Percentiles rank a stretch among this genome's conserved stretches.
Conservation (phyloP, 2,888 invertebrate genomes). For the Tyria jacobaeae region DNA sequence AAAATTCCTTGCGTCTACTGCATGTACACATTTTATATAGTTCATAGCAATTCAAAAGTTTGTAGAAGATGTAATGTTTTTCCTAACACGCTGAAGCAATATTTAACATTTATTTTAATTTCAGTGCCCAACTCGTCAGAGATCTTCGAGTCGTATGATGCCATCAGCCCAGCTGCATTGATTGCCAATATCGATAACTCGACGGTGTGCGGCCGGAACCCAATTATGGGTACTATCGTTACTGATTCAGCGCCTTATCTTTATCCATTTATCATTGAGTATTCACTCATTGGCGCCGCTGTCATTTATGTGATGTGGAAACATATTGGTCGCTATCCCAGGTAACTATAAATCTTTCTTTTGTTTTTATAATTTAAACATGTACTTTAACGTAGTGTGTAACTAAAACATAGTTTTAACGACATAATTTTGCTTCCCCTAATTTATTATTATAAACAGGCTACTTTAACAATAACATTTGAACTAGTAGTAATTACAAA, state of each 20-base stretch:
- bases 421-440: not conserved
- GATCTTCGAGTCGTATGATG: conserved; percentile 87
- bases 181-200: conserved; percentile 86
- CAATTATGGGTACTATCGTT: conserved; percentile 97
- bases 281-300: conserved; percentile 97
- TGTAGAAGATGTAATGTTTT: conserved; percentile 37
- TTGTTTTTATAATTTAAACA: conserved; percentile 10
- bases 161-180: conserved; percentile 86
- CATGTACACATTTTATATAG: conserved; percentile 40
- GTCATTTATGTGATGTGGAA: conserved; percentile 99
- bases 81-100: not conserved
- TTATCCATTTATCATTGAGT: conserved; percentile 98
- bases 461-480: not conserved
- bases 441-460: not conserved
- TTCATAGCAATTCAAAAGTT: conserved; percentile 21
- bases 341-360: conserved; percentile 76
- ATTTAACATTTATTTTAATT: conserved; percentile 49
- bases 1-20: conserved; percentile 44
- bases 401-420: not conserved
- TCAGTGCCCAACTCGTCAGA: conserved; percentile 77
- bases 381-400: conserved; percentile 19
- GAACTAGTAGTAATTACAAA: not conserved
- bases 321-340: conserved; percentile 95
- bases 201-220: conserved; percentile 91
- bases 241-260: conserved; percentile 97